Evolutionary conservation across 2,113 vertebrate species (phyloP).

Genomic region (Hydrolagus affinis): DNA sequence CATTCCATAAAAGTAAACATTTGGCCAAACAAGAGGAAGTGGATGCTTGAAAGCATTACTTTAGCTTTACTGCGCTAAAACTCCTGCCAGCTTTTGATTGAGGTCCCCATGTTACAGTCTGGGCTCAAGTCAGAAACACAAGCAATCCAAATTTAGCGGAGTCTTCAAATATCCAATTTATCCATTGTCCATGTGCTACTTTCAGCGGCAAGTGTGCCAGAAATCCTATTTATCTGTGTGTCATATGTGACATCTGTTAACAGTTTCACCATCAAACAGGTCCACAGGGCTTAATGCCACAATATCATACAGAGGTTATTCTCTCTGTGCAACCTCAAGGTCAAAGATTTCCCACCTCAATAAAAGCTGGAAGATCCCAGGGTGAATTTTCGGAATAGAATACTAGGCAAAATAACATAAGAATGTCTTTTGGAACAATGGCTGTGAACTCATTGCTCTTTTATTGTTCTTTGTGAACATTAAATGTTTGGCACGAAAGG

Average conservation of each 20-base stretch:
- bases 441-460: not conserved
- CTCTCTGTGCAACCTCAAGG: not conserved
- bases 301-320: not conserved
- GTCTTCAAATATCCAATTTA: not conserved
- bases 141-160: not conserved
- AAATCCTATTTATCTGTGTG: constrained; percentile 7
- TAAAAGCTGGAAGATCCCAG: not conserved
- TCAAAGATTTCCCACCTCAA: constrained; percentile 8
- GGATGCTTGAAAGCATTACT: not conserved
- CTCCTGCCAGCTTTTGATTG: not conserved
- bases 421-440: constrained; percentile 1
- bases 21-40: constrained; percentile 7
- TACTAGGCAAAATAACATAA: not conserved
- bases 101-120: not conserved
- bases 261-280: not conserved
- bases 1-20: not conserved
- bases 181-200: not conserved
- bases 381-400: constrained; percentile 7
- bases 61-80: not conserved
- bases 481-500: not conserved
- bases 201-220: not conserved
- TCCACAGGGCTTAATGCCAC: not conserved
- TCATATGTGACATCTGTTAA: not conserved
- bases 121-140: not conserved
- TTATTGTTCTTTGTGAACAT: not conserved